Conservation (phyloP, 2,113 vertebrate genomes). For the Phoenicopterus ruber region DNA sequence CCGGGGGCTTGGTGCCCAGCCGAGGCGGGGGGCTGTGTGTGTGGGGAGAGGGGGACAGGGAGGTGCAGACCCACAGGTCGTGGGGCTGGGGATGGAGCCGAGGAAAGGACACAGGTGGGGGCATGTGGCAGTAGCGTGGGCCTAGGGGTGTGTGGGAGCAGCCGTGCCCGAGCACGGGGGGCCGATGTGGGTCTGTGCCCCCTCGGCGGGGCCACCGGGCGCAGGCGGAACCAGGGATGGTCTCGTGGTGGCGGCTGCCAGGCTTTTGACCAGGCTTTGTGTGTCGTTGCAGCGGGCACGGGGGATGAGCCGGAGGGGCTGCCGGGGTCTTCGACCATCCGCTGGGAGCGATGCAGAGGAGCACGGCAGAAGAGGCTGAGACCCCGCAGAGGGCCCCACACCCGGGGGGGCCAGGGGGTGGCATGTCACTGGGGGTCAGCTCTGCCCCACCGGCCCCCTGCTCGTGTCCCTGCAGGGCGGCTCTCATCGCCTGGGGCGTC, state of each 20-base stretch:
- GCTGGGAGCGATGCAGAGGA: rapidly evolving
- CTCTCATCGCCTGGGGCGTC: slow-evolving; percentile 82
- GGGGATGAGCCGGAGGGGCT: not conserved
- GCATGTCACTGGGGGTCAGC: not conserved
- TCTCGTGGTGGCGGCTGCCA: not conserved
- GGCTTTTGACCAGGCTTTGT: not conserved
- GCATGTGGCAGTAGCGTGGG: not conserved
- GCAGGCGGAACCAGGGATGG: not conserved
- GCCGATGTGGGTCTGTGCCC: not conserved
- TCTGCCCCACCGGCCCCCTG: not conserved
- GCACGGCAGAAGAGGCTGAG: not conserved
- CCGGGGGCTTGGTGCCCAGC: rapidly evolving
- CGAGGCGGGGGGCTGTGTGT: rapidly evolving
- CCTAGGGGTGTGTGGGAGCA: not conserved
- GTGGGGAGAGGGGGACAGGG: not conserved
- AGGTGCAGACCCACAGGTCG: not conserved
- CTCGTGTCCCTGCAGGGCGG: slow-evolving; percentile 56
- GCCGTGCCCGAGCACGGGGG: rapidly evolving
- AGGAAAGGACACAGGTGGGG: not conserved
- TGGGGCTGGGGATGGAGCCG: rapidly evolving
- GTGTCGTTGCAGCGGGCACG: not conserved
- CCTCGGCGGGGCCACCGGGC: not conserved
- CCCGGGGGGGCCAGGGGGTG: not conserved
- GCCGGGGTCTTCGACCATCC: not conserved
- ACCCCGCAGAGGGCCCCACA: not conserved